A percentile compares a stretch with the other conserved stretches of the same genome.
Conservation (phyloP, 2,113 vertebrate genomes). For the Pelecanoides urinatrix region DNA sequence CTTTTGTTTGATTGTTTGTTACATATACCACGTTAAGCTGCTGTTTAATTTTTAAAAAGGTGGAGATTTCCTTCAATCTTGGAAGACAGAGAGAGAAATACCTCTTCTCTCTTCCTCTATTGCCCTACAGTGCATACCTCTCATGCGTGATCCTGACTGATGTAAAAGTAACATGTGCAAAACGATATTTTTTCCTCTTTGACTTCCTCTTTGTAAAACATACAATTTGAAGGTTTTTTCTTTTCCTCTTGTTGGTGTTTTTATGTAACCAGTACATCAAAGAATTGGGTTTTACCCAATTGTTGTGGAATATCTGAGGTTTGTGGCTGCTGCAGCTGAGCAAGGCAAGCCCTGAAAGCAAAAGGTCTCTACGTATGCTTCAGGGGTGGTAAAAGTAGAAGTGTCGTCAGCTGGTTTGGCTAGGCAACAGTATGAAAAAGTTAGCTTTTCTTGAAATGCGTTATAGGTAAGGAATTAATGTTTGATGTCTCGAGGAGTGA, state of each 20-base stretch:
- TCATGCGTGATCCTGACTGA: not conserved
- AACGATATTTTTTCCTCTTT: not conserved
- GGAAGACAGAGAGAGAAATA: not conserved
- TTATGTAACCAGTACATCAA: not conserved
- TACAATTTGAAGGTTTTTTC: not conserved
- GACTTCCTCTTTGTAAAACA: not conserved
- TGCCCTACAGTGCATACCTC: not conserved
- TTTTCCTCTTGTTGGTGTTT: not conserved
- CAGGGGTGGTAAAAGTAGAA: not conserved
- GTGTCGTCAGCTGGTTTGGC: not conserved
- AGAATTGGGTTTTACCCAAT: not conserved
- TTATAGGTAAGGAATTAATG: not conserved
- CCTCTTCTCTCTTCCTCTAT: not conserved
- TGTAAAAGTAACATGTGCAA: not conserved
- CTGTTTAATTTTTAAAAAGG: not conserved
- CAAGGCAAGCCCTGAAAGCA: not conserved
- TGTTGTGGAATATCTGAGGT: not conserved
- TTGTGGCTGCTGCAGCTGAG: not conserved
- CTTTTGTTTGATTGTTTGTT: not conserved
- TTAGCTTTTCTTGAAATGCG: not conserved
- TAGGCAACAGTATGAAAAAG: not conserved
- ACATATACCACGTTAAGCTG: not conserved
- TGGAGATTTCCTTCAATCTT: not conserved
- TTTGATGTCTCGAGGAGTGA: not conserved
- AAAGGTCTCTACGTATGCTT: not conserved